phyloP scores from a whole-genome alignment of 2,113 vertebrate species.

The Pomatorhinus ruficollis region DNA sequence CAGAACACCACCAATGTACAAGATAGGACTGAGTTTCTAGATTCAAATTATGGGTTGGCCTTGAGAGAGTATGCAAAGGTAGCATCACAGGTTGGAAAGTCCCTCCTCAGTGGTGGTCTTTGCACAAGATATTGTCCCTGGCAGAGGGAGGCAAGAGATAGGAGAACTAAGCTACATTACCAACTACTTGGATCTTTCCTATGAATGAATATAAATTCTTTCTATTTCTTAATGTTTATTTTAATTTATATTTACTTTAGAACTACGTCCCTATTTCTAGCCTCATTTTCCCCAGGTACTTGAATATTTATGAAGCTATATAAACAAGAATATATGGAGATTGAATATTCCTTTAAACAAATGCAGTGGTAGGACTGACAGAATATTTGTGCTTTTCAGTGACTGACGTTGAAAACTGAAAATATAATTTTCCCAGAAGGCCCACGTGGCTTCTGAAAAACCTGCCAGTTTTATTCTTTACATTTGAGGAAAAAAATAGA shows the following conservation, averaged over 20 bases:
- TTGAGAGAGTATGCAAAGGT: neutral
- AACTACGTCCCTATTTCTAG: neutral
- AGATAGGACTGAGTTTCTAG: neutral
- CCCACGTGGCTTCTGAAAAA: neutral
- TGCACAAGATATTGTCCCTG: neutral
- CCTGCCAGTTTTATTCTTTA: neutral
- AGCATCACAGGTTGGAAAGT: neutral
- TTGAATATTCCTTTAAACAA: neutral
- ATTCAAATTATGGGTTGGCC: neutral
- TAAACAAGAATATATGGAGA: neutral
- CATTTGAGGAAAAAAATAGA: neutral
- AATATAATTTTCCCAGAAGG: neutral
- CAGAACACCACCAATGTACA: neutral
- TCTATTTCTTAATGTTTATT: neutral
- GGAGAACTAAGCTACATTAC: neutral
- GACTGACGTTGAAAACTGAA: slow-evolving; percentile 1
- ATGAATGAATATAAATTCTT: neutral
- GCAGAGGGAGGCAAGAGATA: neutral
- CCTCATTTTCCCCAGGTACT: neutral
- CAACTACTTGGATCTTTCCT: neutral
- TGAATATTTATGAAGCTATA: slow-evolving; percentile 16
- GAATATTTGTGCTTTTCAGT: slow-evolving; percentile 5
- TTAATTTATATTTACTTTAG: slow-evolving; percentile 12
- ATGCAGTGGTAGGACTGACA: neutral
- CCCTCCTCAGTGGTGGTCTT: neutral